Base-by-base conservation (phyloP, 2,113 vertebrate species). In the Leptocoma aspasia region DNA sequence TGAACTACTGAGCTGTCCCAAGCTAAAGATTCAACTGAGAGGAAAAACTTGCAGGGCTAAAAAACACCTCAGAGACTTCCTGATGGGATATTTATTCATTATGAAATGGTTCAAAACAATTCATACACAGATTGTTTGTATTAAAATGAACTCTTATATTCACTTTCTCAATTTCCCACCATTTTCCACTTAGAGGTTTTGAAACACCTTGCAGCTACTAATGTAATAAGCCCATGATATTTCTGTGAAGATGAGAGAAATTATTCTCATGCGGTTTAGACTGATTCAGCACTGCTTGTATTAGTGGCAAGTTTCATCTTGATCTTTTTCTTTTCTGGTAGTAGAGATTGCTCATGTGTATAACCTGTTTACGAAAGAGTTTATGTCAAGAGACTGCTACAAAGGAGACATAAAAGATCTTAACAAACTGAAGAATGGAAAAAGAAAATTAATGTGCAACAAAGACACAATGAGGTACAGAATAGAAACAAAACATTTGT, bases 281-380 rank as follows among this genome's bases (percentile, higher is more conserved):
- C 85, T 86, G 64, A 92, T 86, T 90, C 94, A 83, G 87, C 76
- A 86, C 33, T 60, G 79, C 79, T 71, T 75, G 18, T 59, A 88
- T 78, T 82, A 93, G 82, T 71, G 82, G 56, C 79, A 92, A 82
- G 56, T 65, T 96, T 97, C 64, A 75, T 94, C 92, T 88, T 86
- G 92, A 91, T 90, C 19, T 65, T 84, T 76, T 61, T 56, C 73
- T 76, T 60, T 90, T 68, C 80, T 75, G 44, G 52, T 60, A 93
- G 45, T 41, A 54, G 78, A 93, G 87, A 93, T 83, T 83, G 60
- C 60, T 95, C 68, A 81, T 80, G 87, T 94, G 72, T 90, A 56
- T 91, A 94, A 90, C 60, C 79, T 92, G 72, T 89, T 96, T 93
- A 86, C 0, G 0, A 83, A 92, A 89, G 72, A 77, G 53, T 90